These are phyloP conservation scores for Sylvilagus floridanus DNA, from an alignment of 2,797 vertebrate genomes.

Conservation along the genomic window DNA sequence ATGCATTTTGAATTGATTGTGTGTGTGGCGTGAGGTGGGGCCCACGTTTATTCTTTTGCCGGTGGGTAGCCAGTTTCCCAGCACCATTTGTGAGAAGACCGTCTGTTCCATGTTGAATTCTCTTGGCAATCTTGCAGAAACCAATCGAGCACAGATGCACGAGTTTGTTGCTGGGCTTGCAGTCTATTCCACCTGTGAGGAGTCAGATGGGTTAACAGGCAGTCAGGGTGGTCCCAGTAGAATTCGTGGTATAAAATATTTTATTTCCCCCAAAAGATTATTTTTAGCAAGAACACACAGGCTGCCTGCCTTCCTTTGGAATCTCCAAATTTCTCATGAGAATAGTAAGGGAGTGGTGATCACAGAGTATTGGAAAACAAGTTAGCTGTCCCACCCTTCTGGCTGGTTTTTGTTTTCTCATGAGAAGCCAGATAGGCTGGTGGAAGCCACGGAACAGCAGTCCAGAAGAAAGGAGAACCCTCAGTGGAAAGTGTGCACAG, in stretches of 20 bases:
- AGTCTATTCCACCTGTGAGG: background rate
- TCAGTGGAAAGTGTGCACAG: slow-evolving; percentile 68
- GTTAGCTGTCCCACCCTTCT: too few species aligned
- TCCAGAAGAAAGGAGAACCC: slow-evolving; percentile 54
- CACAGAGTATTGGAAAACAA: too few species aligned
- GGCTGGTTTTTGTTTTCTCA: too few species aligned
- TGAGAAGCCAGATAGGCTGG: too few species aligned
- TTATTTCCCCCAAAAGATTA: too few species aligned
- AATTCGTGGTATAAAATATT: too few species aligned
- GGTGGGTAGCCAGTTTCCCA: background rate
- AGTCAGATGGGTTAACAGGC: too few species aligned
- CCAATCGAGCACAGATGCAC: background rate
- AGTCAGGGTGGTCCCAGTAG: too few species aligned
- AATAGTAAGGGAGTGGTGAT: too few species aligned
- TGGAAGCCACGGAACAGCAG: background rate
- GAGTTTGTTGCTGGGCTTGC: background rate
- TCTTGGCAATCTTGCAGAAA: background rate
- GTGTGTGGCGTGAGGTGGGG: background rate
- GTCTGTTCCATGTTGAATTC: background rate
- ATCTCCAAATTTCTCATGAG: too few species aligned
- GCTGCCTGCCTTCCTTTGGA: too few species aligned
- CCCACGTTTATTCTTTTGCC: background rate
- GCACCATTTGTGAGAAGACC: background rate
- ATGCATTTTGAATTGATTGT: background rate
- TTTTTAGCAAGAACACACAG: too few species aligned